Evolutionary conservation across 37 sponge, comb jelly and placozoan species (phyloP), one percentile per base, ranked within the genome.

Genomic region (Corticium candelabrum): DNA sequence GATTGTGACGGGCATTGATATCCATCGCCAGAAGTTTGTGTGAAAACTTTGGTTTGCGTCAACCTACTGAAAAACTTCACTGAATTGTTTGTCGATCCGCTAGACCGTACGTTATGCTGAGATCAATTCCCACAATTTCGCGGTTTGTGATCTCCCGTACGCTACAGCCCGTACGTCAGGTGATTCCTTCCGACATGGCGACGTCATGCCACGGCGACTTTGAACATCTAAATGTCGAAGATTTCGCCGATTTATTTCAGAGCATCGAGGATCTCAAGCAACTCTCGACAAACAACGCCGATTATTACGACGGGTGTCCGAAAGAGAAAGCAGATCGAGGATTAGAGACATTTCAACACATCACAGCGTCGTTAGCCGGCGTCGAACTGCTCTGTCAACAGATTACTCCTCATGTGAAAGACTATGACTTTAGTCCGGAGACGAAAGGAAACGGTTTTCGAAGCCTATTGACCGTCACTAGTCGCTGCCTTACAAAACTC

Each of bases 371-470:
- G 62, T 50, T 50, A 21, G 62, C 11, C 62, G 21, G 62, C 62
- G 11, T 50, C 11, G 62, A 50, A 21, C 21, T 50, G 62, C 62
- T 50, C 62, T 50, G 62, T 50, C 62, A 21, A 50, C 15, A 50
- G 21, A 50, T 50, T 27, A 21, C 62, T 11, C 62, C 62, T 11
- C 21, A 50, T 21, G 62, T 21, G 21, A 50, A 50, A 21, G 15
- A 27, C 15, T 50, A 50, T 21, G 62, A 50, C 21, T 50, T 50
- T 21, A 27, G 15, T 11, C 15, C 11, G 62, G 62, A 50, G 15
- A 21, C 88, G 56, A 89, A 87, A 70, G 94, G 82, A 11, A 93
- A 90, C 74, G 94, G 94, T 1, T 93, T 80, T 69, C 85, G 94
- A 1, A 86, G 82, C 36, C 11, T 90, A 3, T 79, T 93, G 5